These are phyloP conservation scores for Paracanthobrama guichenoti DNA, from an alignment of 2,113 vertebrate species.

Conservation along the genomic window DNA sequence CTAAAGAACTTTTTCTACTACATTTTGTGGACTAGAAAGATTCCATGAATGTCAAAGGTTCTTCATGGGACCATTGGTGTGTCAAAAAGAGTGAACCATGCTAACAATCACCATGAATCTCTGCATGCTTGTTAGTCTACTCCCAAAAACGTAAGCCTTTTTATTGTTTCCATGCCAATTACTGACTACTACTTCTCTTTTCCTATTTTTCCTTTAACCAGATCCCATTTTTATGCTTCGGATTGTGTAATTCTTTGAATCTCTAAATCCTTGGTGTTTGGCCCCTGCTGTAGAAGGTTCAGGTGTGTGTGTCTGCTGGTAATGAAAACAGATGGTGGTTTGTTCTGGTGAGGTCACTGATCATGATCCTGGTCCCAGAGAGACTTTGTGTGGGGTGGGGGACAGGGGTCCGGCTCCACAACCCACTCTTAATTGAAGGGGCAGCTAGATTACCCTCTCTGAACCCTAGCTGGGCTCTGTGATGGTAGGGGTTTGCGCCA, in stretches of 20 bases:
- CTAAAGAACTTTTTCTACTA: too few relatives aligned
- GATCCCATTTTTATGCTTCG: neutral
- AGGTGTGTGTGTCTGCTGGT: constrained; percentile 9
- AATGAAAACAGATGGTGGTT: constrained; percentile 67
- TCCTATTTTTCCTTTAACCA: neutral
- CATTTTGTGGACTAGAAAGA: too few relatives aligned
- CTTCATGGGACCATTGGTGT: too few relatives aligned
- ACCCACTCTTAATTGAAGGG: constrained; percentile 72
- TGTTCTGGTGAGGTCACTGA: constrained; percentile 64
- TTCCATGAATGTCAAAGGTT: too few relatives aligned
- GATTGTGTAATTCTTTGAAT: constrained; percentile 9
- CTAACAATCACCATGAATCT: neutral
- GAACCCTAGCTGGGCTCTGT: constrained; percentile 57
- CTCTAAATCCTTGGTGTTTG: neutral
- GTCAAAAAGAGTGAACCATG: neutral
- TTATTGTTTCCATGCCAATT: neutral
- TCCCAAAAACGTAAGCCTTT: neutral
- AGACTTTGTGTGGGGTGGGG: constrained; percentile 56
- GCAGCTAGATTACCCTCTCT: constrained; percentile 68
- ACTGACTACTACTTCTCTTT: neutral
- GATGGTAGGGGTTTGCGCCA: constrained; percentile 54
- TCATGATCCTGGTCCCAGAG: constrained; percentile 65
- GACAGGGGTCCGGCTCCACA: constrained; percentile 62
- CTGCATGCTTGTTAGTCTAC: neutral
- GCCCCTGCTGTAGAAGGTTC: constrained; percentile 17